Evolutionary conservation across 2,113 vertebrate species (phyloP), one percentile per base, ranked within the genome.

Genomic region (Plectropomus leopardus): DNA sequence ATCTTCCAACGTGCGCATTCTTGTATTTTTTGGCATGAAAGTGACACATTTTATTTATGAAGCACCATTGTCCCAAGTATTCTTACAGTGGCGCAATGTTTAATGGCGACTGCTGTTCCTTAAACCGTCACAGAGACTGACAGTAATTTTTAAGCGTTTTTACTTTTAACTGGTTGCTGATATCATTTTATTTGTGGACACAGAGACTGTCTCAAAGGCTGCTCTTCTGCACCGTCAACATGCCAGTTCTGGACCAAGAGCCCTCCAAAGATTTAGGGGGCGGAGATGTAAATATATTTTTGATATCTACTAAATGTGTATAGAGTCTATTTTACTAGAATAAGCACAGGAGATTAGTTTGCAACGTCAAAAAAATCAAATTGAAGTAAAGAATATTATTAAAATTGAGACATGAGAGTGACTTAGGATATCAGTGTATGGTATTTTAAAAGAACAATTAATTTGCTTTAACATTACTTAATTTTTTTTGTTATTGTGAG

Each of bases 201-300:
- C 55, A 77, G 68, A 86, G 45, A 70, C n/a, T 48, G 21, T 63
- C 34, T 59, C 61, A 63, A 47, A 64, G 50, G 58, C 71, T 64
- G 72, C 47, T 55, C 36, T 17, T 58, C 69, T 30, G 59, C 67
- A 68, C 64, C 70, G 55, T 60, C 72, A 92, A 28, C 48, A 96
- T 96, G 95, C 90, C 94, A 8, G 85, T 94, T 81, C 85, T 93
- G 82, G 72, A 94, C 48, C 72, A 26, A 75, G 89, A 93, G 19
- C 66, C 84, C 69, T 81, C 92, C 47, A 93, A 85, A 86, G 90
- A 87, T 55, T 72, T 19, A 32, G 84, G 58, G 24, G 83, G 76
- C n/a, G 75, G 42, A 30, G 78, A 89, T 89, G 95, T 95, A 95
- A 95, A 78, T 92, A 78, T 86, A 13, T 47, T 34, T 77, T 4